A percentile compares a stretch with the other conserved stretches of the same genome.
phyloP scores from a whole-genome alignment of 2,888 invertebrate species.

The Tuberolachnus salignus region DNA sequence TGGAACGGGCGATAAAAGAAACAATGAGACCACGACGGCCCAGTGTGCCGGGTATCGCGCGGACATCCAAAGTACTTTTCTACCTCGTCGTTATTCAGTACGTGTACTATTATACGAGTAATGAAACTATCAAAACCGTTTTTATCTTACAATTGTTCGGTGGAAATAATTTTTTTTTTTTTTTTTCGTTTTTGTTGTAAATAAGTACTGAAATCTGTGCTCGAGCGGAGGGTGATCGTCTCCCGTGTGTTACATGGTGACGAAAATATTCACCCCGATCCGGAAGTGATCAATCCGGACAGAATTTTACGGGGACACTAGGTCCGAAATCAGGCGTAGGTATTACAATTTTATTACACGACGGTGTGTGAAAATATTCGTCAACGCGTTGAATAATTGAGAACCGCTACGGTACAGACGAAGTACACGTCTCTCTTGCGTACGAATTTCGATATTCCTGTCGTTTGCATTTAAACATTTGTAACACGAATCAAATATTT shows the following conservation, averaged over 20 bases:
- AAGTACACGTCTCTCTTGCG: too few relatives aligned
- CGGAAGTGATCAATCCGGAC: slow-evolving; percentile 51
- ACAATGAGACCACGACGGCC: slow-evolving; percentile 56
- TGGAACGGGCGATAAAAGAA: slow-evolving; percentile 56
- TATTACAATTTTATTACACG: too few relatives aligned
- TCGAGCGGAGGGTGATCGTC: not conserved
- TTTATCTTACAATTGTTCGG: not conserved
- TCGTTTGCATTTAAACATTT: not conserved
- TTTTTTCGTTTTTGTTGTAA: not conserved
- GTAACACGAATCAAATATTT: not conserved
- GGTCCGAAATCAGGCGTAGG: too few relatives aligned
- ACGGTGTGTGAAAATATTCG: too few relatives aligned
- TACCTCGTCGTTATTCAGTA: too few relatives aligned
- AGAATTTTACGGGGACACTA: slow-evolving; percentile 50
- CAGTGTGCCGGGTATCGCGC: slow-evolving; percentile 49
- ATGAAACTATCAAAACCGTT: not conserved
- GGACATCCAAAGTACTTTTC: slow-evolving; percentile 43
- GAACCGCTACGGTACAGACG: too few relatives aligned
- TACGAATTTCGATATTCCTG: too few relatives aligned
- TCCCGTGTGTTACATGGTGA: slow-evolving; percentile 44
- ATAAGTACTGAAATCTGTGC: too few relatives aligned
- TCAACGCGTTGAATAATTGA: too few relatives aligned
- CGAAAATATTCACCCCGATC: slow-evolving; percentile 37
- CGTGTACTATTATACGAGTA: not conserved
- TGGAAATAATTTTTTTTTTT: not conserved